Base-by-base conservation (phyloP, 2,888 invertebrate genomes). In the Salticus scenicus region DNA sequence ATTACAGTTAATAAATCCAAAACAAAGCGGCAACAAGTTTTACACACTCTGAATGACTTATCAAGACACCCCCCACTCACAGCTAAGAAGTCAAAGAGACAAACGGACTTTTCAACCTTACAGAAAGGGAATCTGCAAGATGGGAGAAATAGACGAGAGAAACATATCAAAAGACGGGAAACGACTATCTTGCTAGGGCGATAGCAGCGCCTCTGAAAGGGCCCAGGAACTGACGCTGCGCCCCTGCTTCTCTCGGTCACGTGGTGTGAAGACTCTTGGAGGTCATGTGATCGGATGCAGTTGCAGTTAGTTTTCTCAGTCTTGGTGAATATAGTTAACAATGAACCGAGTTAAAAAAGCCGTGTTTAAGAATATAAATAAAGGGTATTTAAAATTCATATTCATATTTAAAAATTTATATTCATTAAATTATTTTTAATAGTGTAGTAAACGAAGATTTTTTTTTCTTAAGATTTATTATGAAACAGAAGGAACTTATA, bases 201-300 rank as follows among this genome's bases (percentile, higher is more conserved):
- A 83, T 51, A 14, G 64, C 74, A 81, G 81, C 81, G 81, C 81
- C 81, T 51, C 81, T 81, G 63, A 83, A 47, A 31, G 72, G 82
- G 47, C 71, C 76, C 71, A 64, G 71, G 63, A 66, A 37, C 31
- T 24, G 78, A 41, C 78, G 67, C 80, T 51, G 76, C 82, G 76
- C 76, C 76, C 41, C 71, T 63, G 67, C 24, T 51, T 67, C 64
- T 28, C 64, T 28, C 64, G 28, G 42, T 74, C 81, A 81, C 74
- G 76, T 76, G 76, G 71, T 76, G 63, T 63, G 37, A 33, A 67
- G 73, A 51, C 70, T 63, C 64, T 47, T 31, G 70, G 63, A 83
- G 76, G 76, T 76, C 82, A 83, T 51, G 76, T 75, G 82, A 83
- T 83, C 71, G 76, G 71, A 76, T 83, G 64, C 70, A 74, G 81